phyloP scores from a whole-genome alignment of 2,888 invertebrate genomes.

The Rhagonycha fulva region DNA sequence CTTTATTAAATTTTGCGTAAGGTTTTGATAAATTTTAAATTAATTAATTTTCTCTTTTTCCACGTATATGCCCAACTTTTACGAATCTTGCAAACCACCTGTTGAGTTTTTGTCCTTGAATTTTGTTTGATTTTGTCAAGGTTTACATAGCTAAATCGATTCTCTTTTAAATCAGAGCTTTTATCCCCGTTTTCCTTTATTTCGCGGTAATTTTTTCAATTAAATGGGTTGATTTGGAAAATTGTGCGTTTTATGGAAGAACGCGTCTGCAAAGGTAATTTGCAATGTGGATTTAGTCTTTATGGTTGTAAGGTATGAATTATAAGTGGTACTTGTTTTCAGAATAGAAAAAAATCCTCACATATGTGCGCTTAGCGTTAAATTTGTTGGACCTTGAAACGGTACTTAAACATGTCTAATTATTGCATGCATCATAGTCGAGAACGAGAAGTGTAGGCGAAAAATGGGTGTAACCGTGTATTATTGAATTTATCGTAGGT shows the following conservation, averaged over 20 bases:
- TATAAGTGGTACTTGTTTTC: neutral
- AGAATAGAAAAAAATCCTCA: neutral
- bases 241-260: neutral
- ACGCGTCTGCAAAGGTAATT: neutral
- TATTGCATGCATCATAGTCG: conserved; percentile 16
- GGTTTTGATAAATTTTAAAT: neutral
- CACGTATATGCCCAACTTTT: neutral
- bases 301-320: neutral
- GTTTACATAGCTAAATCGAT: conserved; percentile 7
- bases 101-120: conserved; percentile 1
- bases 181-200: neutral
- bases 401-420: conserved; percentile 13
- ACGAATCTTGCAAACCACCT: conserved; percentile 12
- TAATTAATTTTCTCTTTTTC: neutral
- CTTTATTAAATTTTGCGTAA: neutral
- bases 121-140: conserved; percentile 9
- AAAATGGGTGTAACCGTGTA: conserved; percentile 19
- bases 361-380: neutral
- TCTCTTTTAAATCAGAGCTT: neutral
- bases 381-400: conserved; percentile 15
- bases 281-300: neutral
- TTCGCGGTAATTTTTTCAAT: neutral
- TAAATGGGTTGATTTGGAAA: neutral
- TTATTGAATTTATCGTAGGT: conserved; percentile 17
- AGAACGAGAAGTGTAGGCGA: conserved; percentile 11